Evolutionary conservation across 2,888 invertebrate genomes (phyloP).

Genomic region (Drosophila mulleri): DNA sequence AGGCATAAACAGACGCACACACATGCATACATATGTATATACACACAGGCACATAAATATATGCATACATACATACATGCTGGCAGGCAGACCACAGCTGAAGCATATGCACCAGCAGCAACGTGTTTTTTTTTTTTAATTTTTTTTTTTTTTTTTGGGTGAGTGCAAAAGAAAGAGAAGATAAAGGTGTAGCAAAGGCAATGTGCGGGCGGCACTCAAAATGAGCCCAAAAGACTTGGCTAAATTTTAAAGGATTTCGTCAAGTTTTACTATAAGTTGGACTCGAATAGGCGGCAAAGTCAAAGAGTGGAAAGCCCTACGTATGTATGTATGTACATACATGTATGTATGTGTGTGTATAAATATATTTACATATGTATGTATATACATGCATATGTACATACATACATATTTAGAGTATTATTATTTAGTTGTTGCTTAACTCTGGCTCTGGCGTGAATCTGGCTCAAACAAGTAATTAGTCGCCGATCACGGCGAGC

Average conservation of each 20-base stretch:
- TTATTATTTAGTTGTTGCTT: constrained; percentile 13
- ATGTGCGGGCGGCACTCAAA: constrained; percentile 28
- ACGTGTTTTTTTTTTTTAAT: constrained; percentile 14
- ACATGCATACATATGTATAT: neutral
- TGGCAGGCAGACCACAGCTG: constrained; percentile 43
- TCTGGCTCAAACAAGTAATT: constrained; percentile 24
- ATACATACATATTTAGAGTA: constrained; percentile 1
- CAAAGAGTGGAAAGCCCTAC: constrained; percentile 3
- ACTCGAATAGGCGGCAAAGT: constrained; percentile 4
- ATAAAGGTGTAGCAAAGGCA: constrained; percentile 40
- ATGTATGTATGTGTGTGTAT: neutral
- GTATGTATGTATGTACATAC: neutral
- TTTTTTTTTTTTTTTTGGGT: constrained; percentile 2
- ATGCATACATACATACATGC: neutral
- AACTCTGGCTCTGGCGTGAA: constrained; percentile 5
- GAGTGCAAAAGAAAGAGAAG: constrained; percentile 20
- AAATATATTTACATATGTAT: neutral
- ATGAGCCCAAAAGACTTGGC: constrained; percentile 19
- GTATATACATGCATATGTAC: neutral
- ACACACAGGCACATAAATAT: constrained; percentile 3
- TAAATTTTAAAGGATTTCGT: constrained; percentile 48
- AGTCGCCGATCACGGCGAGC: constrained; percentile 35
- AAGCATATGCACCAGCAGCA: constrained; percentile 45
- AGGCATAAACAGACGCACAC: constrained; percentile 23
- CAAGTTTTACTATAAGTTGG: constrained; percentile 27